These are phyloP conservation scores for Drosophila simulans DNA, from an alignment of 1,140 invertebrate species.

Conservation along the genomic window DNA sequence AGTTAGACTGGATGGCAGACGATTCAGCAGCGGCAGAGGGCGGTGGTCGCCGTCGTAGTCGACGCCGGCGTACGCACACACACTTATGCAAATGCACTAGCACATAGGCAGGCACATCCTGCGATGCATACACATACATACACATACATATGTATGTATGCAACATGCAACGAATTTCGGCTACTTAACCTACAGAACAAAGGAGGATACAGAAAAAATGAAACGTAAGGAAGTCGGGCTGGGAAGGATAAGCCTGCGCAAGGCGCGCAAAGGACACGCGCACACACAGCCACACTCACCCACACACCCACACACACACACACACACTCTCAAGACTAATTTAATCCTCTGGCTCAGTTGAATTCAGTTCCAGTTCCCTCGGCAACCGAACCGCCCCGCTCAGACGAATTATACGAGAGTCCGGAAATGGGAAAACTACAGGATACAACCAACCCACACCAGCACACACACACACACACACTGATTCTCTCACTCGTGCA, in stretches of 20 bases:
- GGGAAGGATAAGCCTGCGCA: conserved; percentile 49
- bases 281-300: conserved; percentile 25
- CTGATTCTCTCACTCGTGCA: conserved; percentile 23
- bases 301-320: neutral
- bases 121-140: conserved; percentile 9
- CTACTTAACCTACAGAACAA: conserved; percentile 78
- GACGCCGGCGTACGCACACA: conserved; percentile 25
- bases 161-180: conserved; percentile 67
- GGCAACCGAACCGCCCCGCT: conserved; percentile 32
- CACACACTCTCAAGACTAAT: conserved; percentile 39
- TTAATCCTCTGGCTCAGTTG: conserved; percentile 54
- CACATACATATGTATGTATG: conserved; percentile 29
- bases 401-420: conserved; percentile 54
- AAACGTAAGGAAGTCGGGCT: conserved; percentile 42
- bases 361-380: conserved; percentile 49
- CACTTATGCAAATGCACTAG: conserved; percentile 14
- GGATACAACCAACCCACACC: conserved; percentile 33
- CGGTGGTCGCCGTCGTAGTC: conserved; percentile 69
- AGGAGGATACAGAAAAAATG: conserved; percentile 61
- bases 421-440: conserved; percentile 56
- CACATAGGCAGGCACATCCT: conserved; percentile 13
- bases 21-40: conserved; percentile 72
- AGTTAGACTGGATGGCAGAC: conserved; percentile 80
- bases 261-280: conserved; percentile 48
- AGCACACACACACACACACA: conserved; percentile 19